Base-by-base conservation (phyloP, 2,113 vertebrate genomes). In the Paradoxurus hermaphroditus region DNA sequence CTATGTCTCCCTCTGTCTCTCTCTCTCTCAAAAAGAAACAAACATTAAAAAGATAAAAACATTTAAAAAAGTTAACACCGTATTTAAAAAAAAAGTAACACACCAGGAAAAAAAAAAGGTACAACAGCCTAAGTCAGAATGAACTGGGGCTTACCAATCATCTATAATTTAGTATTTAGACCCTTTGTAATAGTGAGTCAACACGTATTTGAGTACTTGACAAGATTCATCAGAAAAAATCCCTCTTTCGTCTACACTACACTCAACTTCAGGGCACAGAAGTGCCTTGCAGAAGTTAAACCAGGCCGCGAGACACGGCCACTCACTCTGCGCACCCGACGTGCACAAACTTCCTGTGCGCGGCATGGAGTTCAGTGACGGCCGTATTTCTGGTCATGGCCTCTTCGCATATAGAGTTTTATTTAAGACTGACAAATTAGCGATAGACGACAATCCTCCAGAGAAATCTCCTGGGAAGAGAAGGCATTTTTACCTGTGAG, bases 401-500 rank as follows among this genome's bases (percentile, higher is more conserved):
- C 34, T 89, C 73, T 65, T 72, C 51, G 77, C 34, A 65, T 41
- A 82, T 12, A 31, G 13, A 78, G 77, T 49, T 87, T 59, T 87
- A 79, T 56, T 96, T 91, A 86, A 73, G 62, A 82, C 7, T 73
- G 75, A 78, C 34, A 95, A 81, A 87, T 82, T 49, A 89, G 41
- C 36, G 36, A 94, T 49, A 62, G 90, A 39, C 31, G 95, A 5
- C 34, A 73, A 78, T 25, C 63, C 31, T 90, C 63, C 81, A 49
- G 10, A 93, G 73, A 78, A 90, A 83, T 94, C 34, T 90, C 36
- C 13, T 8, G 44, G 18, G 53, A 83, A 89, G 31, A 86, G 63
- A 87, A 70, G 23, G 29, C 78, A 34, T 95, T 98, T 98, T 98
- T 98, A 99, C 99, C 99, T 99, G 99, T 95, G 99, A 99, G 97